These are phyloP conservation scores for Pachypsylla venusta DNA, from an alignment of 1,140 invertebrate genomes.

Conservation along the genomic window DNA sequence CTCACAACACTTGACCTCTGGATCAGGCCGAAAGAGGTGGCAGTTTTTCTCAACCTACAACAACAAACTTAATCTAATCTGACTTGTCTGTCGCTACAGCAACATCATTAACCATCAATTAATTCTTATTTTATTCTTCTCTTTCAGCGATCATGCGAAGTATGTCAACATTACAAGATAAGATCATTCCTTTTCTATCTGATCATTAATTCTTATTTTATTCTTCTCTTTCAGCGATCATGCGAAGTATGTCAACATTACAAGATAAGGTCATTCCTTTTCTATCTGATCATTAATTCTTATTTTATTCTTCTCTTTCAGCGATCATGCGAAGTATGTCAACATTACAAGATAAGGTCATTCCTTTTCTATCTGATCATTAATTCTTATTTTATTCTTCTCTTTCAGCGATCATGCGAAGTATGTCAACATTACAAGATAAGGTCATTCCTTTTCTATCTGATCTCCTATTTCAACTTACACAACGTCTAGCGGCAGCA, in stretches of 20 bases:
- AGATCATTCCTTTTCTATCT: conserved; percentile 58
- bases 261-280: conserved; percentile 65
- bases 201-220: conserved; percentile 28
- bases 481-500: conserved; percentile 65
- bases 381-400: conserved; percentile 21
- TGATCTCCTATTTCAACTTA: conserved; percentile 65
- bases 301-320: conserved; percentile 29
- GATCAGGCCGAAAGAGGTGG: too few species aligned
- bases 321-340: conserved; percentile 81
- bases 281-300: conserved; percentile 42
- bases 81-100: too few species aligned
- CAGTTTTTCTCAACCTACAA: too few species aligned
- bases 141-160: conserved; percentile 68
- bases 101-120: too few species aligned
- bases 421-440: conserved; percentile 65
- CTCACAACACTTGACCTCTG: too few species aligned
- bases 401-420: conserved; percentile 71
- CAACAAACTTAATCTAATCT: too few species aligned
- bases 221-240: conserved; percentile 47
- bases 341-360: conserved; percentile 59
- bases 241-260: conserved; percentile 67
- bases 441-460: conserved; percentile 63
- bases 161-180: conserved; percentile 63
- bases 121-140: conserved; percentile 17
- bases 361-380: conserved; percentile 60